These are phyloP conservation scores for Lithophane ornitopus DNA, from an alignment of 2,888 invertebrate genomes.

Conservation along the genomic window DNA sequence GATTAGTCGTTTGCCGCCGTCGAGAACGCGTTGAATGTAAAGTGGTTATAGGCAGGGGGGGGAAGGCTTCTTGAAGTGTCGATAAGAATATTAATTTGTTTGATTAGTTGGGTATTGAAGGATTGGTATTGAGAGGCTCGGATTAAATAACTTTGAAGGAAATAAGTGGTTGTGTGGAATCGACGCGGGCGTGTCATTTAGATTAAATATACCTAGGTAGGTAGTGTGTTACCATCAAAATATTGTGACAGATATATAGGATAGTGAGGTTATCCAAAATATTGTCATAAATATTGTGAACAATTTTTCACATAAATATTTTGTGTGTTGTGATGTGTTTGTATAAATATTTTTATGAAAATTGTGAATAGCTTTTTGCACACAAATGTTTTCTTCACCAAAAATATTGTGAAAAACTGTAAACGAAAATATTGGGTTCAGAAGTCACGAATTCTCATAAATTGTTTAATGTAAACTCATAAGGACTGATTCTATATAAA, in stretches of 20 bases:
- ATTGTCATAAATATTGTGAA: neutral
- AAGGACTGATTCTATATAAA: neutral
- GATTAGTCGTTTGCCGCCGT: conserved; percentile 87
- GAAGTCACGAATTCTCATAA: neutral
- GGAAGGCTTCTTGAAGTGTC: conserved; percentile 45
- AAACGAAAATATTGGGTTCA: neutral
- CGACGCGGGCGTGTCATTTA: neutral
- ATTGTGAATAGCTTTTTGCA: neutral
- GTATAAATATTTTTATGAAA: neutral
- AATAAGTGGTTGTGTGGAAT: neutral
- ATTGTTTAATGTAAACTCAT: neutral
- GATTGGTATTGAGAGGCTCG: neutral
- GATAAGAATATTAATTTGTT: conserved; percentile 52
- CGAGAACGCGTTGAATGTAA: conserved; percentile 84
- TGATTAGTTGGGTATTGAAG: conserved; percentile 27
- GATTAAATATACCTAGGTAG: neutral
- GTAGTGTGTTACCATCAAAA: neutral
- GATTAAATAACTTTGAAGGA: neutral
- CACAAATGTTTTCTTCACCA: neutral
- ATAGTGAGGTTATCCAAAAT: neutral
- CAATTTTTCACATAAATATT: neutral
- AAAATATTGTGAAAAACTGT: neutral
- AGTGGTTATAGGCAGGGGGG: conserved; percentile 76
- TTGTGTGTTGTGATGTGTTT: too few species aligned
- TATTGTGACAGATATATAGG: neutral